Evolutionary conservation across 2,113 vertebrate species (phyloP).

Genomic region (Daphoenositta chrysoptera): DNA sequence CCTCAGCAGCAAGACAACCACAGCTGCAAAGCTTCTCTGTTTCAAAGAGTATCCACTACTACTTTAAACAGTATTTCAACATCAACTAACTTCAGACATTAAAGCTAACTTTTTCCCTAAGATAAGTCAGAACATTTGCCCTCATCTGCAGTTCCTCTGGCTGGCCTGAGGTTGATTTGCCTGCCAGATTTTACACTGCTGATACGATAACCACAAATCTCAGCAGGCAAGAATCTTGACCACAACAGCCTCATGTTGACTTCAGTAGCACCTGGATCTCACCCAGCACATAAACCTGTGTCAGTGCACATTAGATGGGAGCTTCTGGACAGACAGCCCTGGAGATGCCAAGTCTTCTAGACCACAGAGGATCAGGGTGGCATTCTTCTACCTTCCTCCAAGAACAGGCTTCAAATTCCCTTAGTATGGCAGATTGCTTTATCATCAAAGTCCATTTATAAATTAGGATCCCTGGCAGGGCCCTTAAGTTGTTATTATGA

Average conservation of each 20-base stretch:
- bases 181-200: not conserved
- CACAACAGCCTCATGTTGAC: not conserved
- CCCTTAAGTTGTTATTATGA: not conserved
- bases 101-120: not conserved
- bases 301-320: not conserved
- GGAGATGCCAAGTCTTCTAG: not conserved
- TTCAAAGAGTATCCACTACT: not conserved
- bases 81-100: not conserved
- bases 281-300: not conserved
- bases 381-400: not conserved
- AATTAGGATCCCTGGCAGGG: not conserved
- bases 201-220: not conserved
- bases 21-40: not conserved
- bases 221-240: conserved; percentile 13
- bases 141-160: not conserved
- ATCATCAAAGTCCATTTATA: not conserved
- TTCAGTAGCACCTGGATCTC: conserved; percentile 35
- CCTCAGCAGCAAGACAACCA: not conserved
- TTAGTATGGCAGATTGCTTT: not conserved
- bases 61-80: conserved; percentile 2
- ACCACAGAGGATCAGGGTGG: not conserved
- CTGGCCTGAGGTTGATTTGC: not conserved
- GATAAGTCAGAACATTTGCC: not conserved
- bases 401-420: not conserved
- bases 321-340: not conserved